Conservation (phyloP, 2,888 invertebrate genomes). For the Blera fallax region DNA sequence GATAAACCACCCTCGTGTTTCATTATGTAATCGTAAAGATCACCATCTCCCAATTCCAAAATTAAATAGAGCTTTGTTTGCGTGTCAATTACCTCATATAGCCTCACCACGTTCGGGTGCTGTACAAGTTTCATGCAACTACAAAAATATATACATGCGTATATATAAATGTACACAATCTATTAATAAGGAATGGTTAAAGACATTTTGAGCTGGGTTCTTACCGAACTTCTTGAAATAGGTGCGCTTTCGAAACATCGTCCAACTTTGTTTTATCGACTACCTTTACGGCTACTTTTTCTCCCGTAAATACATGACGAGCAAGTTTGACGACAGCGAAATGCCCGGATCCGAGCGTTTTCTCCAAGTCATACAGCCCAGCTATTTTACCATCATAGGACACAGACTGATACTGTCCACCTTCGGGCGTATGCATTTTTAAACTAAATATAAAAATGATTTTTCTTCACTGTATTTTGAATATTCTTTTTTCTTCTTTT, state of each 20-base stretch:
- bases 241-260: constrained; percentile 96
- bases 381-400: constrained; percentile 94
- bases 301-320: constrained; percentile 98
- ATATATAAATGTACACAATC: constrained; percentile 23
- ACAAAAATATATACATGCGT: constrained; percentile 40
- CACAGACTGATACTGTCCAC: constrained; percentile 63
- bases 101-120: constrained; percentile 98
- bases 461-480: not conserved
- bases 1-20: constrained; percentile 94
- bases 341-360: constrained; percentile 98
- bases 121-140: constrained; percentile 99
- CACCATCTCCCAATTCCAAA: constrained; percentile 98
- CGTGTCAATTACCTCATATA: constrained; percentile 99
- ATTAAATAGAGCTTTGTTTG: constrained; percentile 98
- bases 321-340: constrained; percentile 99
- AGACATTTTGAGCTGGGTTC: constrained; percentile 45
- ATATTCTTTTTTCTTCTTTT: not conserved
- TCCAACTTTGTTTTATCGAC: constrained; percentile 99
- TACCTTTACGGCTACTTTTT: constrained; percentile 98
- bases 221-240: constrained; percentile 94
- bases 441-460: constrained; percentile 41
- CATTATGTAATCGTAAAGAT: constrained; percentile 99
- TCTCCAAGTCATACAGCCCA: constrained; percentile 98
- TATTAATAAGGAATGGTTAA: constrained; percentile 42
- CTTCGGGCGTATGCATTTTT: constrained; percentile 66